Conservation (phyloP, 2,797 vertebrate genomes). For the Chiloscyllium punctatum region DNA sequence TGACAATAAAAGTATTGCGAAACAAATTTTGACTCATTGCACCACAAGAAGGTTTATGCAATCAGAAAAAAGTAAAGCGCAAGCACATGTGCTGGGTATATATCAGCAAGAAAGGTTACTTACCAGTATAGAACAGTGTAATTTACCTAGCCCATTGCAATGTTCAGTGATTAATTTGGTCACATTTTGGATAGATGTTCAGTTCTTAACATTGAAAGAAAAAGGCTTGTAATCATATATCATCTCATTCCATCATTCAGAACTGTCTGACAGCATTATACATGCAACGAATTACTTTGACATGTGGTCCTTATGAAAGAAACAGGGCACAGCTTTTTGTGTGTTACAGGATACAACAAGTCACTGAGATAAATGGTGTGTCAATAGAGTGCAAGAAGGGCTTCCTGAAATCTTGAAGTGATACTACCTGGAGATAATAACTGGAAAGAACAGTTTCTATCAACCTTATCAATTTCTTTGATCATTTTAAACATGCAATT, state of each 20-base stretch:
- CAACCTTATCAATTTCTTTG: background rate
- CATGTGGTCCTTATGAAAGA: background rate
- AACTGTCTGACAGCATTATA: background rate
- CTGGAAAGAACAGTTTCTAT: background rate
- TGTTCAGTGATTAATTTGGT: background rate
- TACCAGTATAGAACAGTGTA: background rate
- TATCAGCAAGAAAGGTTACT: background rate
- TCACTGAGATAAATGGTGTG: background rate
- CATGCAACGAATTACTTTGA: background rate
- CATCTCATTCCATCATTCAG: background rate
- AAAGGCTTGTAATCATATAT: background rate
- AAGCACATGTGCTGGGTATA: background rate
- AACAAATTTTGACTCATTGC: background rate
- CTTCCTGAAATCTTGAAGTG: background rate
- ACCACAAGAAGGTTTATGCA: background rate
- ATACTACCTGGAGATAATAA: background rate
- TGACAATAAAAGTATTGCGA: background rate
- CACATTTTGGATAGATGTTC: background rate
- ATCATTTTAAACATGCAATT: background rate
- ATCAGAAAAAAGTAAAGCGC: background rate
- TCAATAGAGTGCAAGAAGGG: background rate
- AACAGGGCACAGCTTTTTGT: background rate
- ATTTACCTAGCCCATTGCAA: background rate
- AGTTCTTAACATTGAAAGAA: background rate
- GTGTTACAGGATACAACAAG: background rate